These are phyloP conservation scores for Jordanella pulchra DNA, from an alignment of 2,797 vertebrate species.

Conservation along the genomic window DNA sequence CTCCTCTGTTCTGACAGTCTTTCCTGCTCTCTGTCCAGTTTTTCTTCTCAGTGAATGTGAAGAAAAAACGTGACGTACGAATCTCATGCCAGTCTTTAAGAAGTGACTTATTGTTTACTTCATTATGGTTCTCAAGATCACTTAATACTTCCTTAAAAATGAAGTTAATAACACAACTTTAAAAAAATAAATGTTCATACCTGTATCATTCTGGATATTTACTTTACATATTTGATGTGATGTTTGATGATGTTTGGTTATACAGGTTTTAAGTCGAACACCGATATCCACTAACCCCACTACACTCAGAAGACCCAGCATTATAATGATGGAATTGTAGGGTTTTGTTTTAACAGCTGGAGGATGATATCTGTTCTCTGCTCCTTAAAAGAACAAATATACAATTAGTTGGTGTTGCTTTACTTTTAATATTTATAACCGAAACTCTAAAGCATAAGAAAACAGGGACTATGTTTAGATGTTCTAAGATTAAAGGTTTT, in stretches of 20 bases:
- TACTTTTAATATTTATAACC: no score
- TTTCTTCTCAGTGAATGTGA: constrained; percentile 17
- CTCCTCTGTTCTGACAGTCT: constrained; percentile 14
- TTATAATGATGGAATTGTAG: background rate
- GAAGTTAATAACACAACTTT: background rate
- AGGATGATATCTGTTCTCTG: background rate
- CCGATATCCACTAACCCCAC: background rate
- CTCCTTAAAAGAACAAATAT: background rate
- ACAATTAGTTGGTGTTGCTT: no score
- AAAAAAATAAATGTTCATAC: background rate
- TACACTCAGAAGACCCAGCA: background rate
- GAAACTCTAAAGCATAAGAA: no score
- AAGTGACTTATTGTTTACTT: background rate
- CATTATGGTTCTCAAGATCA: rapidly evolving
- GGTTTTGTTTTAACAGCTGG: background rate
- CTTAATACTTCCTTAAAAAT: background rate
- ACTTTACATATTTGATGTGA: no score
- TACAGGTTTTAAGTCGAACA: background rate
- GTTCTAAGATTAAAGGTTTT: no score
- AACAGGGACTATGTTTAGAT: no score
- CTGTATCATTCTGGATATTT: background rate
- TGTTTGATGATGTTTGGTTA: no score
- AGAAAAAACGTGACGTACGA: constrained; percentile 8
- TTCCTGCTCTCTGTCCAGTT: constrained; percentile 5
- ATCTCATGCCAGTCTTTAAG: constrained; percentile 7